Conservation (phyloP, 1,140 invertebrate genomes). For the Pseudoatta argentina region DNA sequence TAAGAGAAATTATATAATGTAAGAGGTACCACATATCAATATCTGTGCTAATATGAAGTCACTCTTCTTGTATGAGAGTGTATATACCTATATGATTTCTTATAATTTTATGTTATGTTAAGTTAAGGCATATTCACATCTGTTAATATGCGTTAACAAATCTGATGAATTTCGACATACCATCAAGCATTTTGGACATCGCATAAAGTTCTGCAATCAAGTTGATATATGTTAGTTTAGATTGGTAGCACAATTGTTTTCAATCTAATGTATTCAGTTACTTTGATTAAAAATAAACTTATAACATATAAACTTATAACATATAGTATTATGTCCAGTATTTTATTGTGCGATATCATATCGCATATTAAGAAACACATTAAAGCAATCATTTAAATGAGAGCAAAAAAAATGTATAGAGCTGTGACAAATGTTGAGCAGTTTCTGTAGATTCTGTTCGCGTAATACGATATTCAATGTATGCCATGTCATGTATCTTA, state of each 20-base stretch:
- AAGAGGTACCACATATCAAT: neutral
- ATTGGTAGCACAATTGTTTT: constrained; percentile 9
- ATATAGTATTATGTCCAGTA: neutral
- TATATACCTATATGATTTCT: neutral
- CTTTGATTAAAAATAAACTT: neutral
- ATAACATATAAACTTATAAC: neutral
- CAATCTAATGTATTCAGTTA: no score
- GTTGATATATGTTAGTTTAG: neutral
- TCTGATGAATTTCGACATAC: neutral
- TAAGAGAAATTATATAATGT: neutral
- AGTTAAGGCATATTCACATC: neutral
- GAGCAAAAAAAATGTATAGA: neutral
- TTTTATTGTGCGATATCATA: neutral
- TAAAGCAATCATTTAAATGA: neutral
- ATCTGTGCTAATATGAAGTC: neutral
- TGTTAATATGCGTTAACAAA: neutral
- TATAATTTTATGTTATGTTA: no score
- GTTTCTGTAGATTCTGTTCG: neutral
- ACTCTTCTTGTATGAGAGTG: neutral
- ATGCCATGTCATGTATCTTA: neutral
- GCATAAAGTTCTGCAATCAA: constrained; percentile 14
- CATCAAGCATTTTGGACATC: constrained; percentile 18
- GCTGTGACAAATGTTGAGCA: constrained; percentile 12
- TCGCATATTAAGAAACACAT: no score
- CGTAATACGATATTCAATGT: neutral